phyloP scores from a whole-genome alignment of 2,113 vertebrate genomes.

The Microtus oregoni region DNA sequence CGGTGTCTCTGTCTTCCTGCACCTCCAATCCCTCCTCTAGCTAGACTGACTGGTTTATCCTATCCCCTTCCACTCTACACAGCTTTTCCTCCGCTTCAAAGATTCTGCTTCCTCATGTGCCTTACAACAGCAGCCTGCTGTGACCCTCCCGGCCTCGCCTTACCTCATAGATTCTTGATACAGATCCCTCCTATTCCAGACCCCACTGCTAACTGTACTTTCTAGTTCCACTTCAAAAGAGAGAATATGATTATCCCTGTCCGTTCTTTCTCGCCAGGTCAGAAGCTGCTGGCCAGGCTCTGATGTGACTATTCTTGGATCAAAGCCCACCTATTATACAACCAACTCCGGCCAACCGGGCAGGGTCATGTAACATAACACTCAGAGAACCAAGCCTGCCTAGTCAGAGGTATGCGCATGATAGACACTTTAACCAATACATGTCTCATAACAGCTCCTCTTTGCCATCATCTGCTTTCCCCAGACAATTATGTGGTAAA shows the following conservation, averaged over 20 bases:
- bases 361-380: not conserved
- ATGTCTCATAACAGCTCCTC: not conserved
- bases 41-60: not conserved
- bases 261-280: constrained; percentile 26
- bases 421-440: not conserved
- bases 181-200: constrained; percentile 49
- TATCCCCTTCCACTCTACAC: not conserved
- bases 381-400: not conserved
- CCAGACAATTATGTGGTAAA: constrained; percentile 16
- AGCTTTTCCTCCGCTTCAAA: constrained; percentile 38
- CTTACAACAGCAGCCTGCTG: not conserved
- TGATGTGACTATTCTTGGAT: constrained; percentile 60
- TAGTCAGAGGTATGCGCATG: not conserved
- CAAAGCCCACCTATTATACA: constrained; percentile 57
- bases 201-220: constrained; percentile 4
- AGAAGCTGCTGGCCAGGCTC: constrained; percentile 24
- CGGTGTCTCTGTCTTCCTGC: not conserved
- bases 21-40: not conserved
- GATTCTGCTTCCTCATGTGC: not conserved
- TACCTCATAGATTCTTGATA: constrained; percentile 37
- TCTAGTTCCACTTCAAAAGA: constrained; percentile 60
- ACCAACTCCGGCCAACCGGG: not conserved
- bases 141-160: not conserved
- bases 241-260: not conserved
- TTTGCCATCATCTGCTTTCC: not conserved